phyloP scores from a whole-genome alignment of 2,888 invertebrate genomes.

The Lordiphosa fenestrarum region DNA sequence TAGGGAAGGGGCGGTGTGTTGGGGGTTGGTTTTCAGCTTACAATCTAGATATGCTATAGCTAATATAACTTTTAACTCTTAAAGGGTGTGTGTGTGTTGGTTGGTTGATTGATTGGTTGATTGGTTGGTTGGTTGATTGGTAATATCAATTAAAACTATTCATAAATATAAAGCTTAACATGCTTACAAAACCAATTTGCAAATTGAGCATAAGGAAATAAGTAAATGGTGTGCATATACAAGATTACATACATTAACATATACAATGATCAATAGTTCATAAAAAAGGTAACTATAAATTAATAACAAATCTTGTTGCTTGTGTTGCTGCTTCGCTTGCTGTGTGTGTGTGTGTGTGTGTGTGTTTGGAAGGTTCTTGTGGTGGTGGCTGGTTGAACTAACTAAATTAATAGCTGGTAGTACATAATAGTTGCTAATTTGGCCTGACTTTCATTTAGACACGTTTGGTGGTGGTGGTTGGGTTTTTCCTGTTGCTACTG shows the following conservation, averaged over 20 bases:
- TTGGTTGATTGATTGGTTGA: conserved; percentile 12
- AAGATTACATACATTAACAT: conserved; percentile 38
- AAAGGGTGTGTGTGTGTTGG: conserved; percentile 16
- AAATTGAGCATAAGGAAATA: conserved; percentile 59
- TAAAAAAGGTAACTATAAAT: conserved; percentile 33
- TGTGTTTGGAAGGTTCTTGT: conserved; percentile 48
- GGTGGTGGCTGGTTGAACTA: conserved; percentile 26
- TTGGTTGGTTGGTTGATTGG: conserved; percentile 17
- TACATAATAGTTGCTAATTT: conserved; percentile 68
- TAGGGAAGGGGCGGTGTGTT: background rate
- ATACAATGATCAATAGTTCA: conserved; percentile 5
- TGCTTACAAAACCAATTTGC: conserved; percentile 37
- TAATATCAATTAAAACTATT: conserved; percentile 66
- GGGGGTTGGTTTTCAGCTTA: conserved; percentile 18
- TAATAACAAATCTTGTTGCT: conserved; percentile 47
- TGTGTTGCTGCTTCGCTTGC: conserved; percentile 27
- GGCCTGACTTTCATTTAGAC: conserved; percentile 75
- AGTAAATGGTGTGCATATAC: conserved; percentile 64
- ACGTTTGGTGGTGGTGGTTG: conserved; percentile 67
- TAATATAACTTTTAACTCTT: conserved; percentile 36
- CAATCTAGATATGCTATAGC: conserved; percentile 27
- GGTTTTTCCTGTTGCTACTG: conserved; percentile 29
- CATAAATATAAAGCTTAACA: conserved; percentile 61
- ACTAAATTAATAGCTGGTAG: conserved; percentile 46
- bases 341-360: conserved; percentile 20